Percentiles rank a stretch among this genome's conserved stretches.
phyloP scores from a whole-genome alignment of 1,140 invertebrate species.

The Zeugodacus cucurbitae region DNA sequence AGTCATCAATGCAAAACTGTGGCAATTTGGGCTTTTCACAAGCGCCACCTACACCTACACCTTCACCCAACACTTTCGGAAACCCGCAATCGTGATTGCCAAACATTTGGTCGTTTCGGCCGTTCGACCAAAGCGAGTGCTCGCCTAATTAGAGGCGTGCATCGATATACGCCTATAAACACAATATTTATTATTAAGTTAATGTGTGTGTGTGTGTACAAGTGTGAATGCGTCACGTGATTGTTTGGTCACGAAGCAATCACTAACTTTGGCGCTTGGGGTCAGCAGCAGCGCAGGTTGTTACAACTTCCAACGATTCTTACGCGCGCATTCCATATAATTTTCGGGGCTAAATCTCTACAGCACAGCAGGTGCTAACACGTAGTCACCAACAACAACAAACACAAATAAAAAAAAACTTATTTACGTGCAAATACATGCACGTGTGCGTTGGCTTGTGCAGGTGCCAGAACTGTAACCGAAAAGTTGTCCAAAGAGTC shows the following conservation, averaged over 20 bases:
- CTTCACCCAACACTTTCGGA: background rate
- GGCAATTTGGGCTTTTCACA: background rate
- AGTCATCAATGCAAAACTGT: background rate
- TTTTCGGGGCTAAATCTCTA: background rate
- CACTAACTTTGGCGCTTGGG: background rate
- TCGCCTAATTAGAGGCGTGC: background rate
- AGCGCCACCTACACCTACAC: background rate
- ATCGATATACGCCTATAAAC: background rate
- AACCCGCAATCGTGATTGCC: background rate
- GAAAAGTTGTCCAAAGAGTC: background rate
- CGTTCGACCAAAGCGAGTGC: background rate
- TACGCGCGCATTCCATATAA: background rate
- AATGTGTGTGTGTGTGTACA: background rate
- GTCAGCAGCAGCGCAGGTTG: background rate
- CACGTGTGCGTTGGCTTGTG: background rate
- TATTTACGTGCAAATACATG: background rate
- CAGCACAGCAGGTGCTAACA: background rate
- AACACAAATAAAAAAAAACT: background rate
- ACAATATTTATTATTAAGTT: background rate
- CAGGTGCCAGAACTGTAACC: background rate
- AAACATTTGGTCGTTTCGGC: too few species aligned
- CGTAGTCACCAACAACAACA: background rate
- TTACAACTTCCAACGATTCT: background rate
- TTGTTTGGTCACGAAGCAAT: background rate
- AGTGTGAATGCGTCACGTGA: constrained; percentile 11